Base-by-base conservation (phyloP, 1,140 invertebrate species). In the Brachystomella parvula region DNA sequence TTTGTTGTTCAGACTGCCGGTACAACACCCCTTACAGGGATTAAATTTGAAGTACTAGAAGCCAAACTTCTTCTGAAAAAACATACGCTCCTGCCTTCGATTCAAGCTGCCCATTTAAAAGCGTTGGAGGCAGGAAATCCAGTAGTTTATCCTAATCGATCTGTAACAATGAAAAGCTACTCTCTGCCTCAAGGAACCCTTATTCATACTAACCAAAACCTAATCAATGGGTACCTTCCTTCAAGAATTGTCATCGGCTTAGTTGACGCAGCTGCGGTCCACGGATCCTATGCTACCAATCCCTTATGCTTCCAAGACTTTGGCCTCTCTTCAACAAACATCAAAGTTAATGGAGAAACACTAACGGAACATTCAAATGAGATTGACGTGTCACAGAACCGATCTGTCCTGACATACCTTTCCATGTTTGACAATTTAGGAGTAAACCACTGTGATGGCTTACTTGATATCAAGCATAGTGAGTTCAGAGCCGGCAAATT, bases 181-280 rank as follows among this genome's bases (percentile, higher is more conserved):
- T 65, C 59, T 26, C 59, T 74, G 19, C 44, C 61, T n/a, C 31
- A 26, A 19, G 70, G 68, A 2, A 64, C 64, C 30, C 1, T 63
- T 12, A 33, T 60, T 33, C 21, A 56, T 29, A 67, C 35, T 6
- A 72, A 72, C 30, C 66, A 72, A 60, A 68, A 68, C 24, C 24
- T 74, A 26, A 59, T 74, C 6, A 64, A 30, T 15, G 67, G 70
- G 0, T 49, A 61, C 35, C n/a, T 73, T 28, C 74, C 72, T 0
- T 47, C 66, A 24, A 28, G 66, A 47, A 21, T 69, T 47, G 53
- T 71, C 17, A 49, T 74, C 19, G 61, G 19, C 0, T 17, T 74
- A 0, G 61, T 74, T 1, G 0, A 3, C 35, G 64, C 62, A 31
- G 9, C n/a, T 33, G 61, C 56, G 53, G 29, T 74, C 2, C 33